Evolutionary conservation across 53 echinoderm and acorn worm genomes (phyloP), one percentile per base, ranked within the genome.

Genomic region (Echinometra lucunter): DNA sequence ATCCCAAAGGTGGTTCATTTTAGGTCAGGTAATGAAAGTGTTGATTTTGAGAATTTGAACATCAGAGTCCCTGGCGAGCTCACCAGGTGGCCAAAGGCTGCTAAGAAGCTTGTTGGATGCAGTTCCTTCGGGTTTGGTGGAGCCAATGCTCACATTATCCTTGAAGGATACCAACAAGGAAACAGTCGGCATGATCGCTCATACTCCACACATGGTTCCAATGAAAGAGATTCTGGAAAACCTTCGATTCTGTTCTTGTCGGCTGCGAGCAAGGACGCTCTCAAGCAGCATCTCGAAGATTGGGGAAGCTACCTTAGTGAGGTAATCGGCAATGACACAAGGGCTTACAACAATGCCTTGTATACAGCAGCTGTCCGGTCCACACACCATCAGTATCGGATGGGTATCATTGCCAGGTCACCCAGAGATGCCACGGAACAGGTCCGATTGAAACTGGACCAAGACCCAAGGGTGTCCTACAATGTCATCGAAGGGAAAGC

Each of bases 61-160:
- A 92, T 99, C 58, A 92, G 96, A 44, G 97, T 99, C 17, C 99
- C 99, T 1, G 95, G 95, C 4, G 96, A 98, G 19, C 95, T 99
- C 2, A 99, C 98, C 30, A 89, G 96, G 37, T 99, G 99, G 99
- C 99, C 99, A 3, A 98, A 98, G 94, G 94, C 94, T 21, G 93
- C 95, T 17, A 99, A 97, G 87, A 96, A 88, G 81, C 91, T 97
- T 1, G 97, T 98, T 2, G 97, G 99, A 38, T 97, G 97, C 66
- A 99, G 99, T 80, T 99, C 99, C 2, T 99, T 99, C 80, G 99
- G 99, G 35, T 98, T 99, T 67, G 99, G 99, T 63, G 99, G 99
- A 44, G 99, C 99, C 17, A 99, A 99, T 88, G 99, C 98, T 37
- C 98, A 99, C 57, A 83, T 99, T 1, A 97, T 99, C 4, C 82